phyloP scores from a whole-genome alignment of 2,113 vertebrate species.

The Tachycineta bicolor region DNA sequence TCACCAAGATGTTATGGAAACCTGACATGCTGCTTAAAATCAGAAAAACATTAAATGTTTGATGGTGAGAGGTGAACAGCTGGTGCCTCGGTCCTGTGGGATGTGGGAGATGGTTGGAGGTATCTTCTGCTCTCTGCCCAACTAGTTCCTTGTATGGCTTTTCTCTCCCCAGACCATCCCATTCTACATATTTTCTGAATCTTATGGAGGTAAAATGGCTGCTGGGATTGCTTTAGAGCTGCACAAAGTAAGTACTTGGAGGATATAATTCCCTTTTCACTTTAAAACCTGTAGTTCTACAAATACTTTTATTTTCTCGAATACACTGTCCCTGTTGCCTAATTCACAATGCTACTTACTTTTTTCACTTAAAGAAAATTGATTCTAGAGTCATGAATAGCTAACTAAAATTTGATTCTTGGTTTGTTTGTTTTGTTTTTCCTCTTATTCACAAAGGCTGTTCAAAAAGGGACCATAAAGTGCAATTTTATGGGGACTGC shows the following conservation, averaged over 20 bases:
- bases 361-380: not conserved
- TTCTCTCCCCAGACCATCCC: constrained; percentile 79
- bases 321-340: not conserved
- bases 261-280: not conserved
- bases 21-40: not conserved
- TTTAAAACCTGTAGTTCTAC: not conserved
- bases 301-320: not conserved
- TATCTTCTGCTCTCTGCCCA: not conserved
- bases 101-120: not conserved
- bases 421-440: not conserved
- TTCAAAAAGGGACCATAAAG: constrained; percentile 78
- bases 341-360: not conserved
- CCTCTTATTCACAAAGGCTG: constrained; percentile 71
- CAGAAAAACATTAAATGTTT: not conserved
- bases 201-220: constrained; percentile 97
- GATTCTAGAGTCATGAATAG: not conserved
- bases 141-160: not conserved
- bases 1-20: not conserved
- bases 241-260: constrained; percentile 74
- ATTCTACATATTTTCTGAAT: constrained; percentile 98
- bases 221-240: constrained; percentile 87
- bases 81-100: not conserved
- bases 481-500: constrained; percentile 92
- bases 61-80: not conserved
- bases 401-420: not conserved